Conservation (phyloP, 2,888 invertebrate genomes). For the Mylabris sibirica region DNA sequence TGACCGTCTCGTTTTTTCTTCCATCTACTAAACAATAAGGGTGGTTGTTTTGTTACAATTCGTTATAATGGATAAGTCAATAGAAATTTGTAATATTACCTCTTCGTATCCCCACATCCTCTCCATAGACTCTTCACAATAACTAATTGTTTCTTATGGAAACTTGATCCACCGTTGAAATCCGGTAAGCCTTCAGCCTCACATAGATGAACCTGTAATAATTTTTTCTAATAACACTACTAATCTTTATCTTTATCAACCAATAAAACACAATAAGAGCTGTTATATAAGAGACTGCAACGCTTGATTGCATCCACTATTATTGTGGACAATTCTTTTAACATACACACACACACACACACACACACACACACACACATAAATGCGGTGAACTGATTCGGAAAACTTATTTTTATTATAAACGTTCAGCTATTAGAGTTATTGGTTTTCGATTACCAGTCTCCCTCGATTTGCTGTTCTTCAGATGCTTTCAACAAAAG, state of each 20-base stretch:
- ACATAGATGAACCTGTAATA: constrained; percentile 74
- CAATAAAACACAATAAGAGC: constrained; percentile 45
- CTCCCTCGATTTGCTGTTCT: constrained; percentile 15
- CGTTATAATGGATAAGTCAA: constrained; percentile 33
- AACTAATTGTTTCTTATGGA: constrained; percentile 75
- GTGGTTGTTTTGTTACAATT: no score
- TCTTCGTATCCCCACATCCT: constrained; percentile 63
- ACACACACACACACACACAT: neutral
- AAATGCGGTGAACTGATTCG: constrained; percentile 25
- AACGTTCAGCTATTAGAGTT: constrained; percentile 31
- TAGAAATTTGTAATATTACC: constrained; percentile 60
- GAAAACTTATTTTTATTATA: constrained; percentile 30
- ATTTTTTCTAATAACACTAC: neutral
- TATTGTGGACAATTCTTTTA: constrained; percentile 7
- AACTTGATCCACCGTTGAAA: constrained; percentile 70
- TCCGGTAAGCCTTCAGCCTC: constrained; percentile 79
- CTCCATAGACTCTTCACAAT: constrained; percentile 81
- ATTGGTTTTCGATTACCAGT: constrained; percentile 35
- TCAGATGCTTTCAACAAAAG: constrained; percentile 8
- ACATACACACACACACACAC: neutral
- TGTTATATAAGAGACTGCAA: constrained; percentile 43
- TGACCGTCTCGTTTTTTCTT: neutral
- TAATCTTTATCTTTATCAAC: constrained; percentile 27
- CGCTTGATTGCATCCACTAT: constrained; percentile 42
- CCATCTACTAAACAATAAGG: neutral